phyloP scores from a whole-genome alignment of 2,888 invertebrate genomes.

The Eristalis tenax region DNA sequence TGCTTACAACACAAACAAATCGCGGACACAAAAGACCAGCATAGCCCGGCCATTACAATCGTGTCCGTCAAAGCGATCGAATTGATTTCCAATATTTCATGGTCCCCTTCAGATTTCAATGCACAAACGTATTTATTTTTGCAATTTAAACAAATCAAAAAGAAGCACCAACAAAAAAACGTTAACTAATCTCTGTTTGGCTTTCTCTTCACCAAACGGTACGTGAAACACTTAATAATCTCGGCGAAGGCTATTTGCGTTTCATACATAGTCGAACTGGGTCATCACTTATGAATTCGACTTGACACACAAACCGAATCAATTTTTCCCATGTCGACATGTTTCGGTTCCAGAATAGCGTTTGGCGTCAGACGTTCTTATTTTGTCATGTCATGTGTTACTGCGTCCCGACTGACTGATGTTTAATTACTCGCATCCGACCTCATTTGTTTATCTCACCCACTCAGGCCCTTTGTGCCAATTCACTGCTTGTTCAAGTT shows the following conservation, averaged over 20 bases:
- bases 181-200: neutral
- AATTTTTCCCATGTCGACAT: neutral
- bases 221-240: neutral
- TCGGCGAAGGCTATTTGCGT: neutral
- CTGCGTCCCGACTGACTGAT: neutral
- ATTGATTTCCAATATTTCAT: neutral
- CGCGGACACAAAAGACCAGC: neutral
- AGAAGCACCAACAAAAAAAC: neutral
- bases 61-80: neutral
- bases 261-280: neutral
- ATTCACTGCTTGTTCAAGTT: neutral
- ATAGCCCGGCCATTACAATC: neutral
- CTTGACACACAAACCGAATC: neutral
- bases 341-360: neutral
- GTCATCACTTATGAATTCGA: neutral
- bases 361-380: neutral
- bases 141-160: neutral
- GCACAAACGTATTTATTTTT: neutral
- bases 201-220: neutral
- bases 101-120: neutral
- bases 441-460: neutral
- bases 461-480: neutral
- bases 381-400: neutral
- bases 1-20: neutral
- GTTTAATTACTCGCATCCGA: neutral